A percentile compares a stretch with the other conserved stretches of the same genome.
phyloP scores from a whole-genome alignment of 2,797 vertebrate genomes.

The Premnoplex brunnescens region DNA sequence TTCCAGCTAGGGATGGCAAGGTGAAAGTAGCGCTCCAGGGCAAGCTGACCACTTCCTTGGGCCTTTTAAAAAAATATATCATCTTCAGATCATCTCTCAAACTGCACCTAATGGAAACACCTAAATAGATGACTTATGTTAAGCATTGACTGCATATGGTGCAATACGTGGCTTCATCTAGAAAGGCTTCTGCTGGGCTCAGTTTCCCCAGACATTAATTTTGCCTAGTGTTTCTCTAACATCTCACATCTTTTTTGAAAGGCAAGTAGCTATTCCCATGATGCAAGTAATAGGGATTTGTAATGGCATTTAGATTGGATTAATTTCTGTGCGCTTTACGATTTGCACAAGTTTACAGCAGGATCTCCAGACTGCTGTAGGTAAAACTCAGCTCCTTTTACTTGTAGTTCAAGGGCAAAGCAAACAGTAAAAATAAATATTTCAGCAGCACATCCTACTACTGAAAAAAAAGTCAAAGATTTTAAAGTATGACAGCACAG shows the following conservation, averaged over 20 bases:
- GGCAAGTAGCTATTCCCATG: not conserved
- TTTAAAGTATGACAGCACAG: not conserved
- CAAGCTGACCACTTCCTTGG: not conserved
- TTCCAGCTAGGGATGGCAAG: not conserved
- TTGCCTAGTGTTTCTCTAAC: not conserved
- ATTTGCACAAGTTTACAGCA: not conserved
- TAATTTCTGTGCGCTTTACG: not conserved
- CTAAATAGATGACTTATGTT: not conserved
- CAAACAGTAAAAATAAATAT: slow-evolving; percentile 26
- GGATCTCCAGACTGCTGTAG: not conserved
- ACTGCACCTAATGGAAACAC: not conserved
- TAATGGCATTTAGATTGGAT: not conserved
- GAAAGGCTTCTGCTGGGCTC: not conserved
- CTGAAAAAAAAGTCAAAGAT: slow-evolving; percentile 12
- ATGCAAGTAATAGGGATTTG: not conserved
- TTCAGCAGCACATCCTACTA: slow-evolving; percentile 3
- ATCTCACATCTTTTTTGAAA: not conserved
- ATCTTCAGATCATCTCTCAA: not conserved
- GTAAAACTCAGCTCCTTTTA: not conserved
- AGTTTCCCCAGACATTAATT: not conserved
- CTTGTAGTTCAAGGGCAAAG: not conserved
- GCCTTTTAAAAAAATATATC: not conserved
- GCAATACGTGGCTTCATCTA: not conserved
- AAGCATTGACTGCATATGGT: not conserved
- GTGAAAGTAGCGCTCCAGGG: not conserved